Conservation (phyloP, 2,888 invertebrate species). For the Cataglyphis livida region DNA sequence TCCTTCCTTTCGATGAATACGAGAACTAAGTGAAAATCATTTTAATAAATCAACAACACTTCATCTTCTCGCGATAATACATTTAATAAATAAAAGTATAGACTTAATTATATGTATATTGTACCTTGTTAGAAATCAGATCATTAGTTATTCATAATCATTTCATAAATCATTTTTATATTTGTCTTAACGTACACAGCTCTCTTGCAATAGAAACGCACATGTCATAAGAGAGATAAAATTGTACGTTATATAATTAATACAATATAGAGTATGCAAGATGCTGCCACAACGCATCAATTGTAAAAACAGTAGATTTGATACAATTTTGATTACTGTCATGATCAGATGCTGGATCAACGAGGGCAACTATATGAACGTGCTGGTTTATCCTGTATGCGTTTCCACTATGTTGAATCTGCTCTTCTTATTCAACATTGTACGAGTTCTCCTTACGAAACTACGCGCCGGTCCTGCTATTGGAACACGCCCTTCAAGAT, state of each 20-base stretch:
- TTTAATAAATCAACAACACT: slow-evolving; percentile 5
- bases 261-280: neutral
- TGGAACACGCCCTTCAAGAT: slow-evolving; percentile 89
- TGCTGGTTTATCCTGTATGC: slow-evolving; percentile 92
- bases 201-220: neutral
- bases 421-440: slow-evolving; percentile 95
- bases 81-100: neutral
- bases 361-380: slow-evolving; percentile 90
- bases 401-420: slow-evolving; percentile 93
- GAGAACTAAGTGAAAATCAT: neutral
- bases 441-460: slow-evolving; percentile 94
- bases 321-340: slow-evolving; percentile 16
- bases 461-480: slow-evolving; percentile 91
- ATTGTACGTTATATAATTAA: neutral
- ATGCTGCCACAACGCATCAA: neutral
- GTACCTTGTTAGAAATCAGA: slow-evolving; percentile 16
- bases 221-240: neutral
- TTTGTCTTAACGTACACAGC: neutral
- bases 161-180: neutral
- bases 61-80: neutral
- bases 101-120: too few species aligned
- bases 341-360: slow-evolving; percentile 91
- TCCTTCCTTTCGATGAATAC: neutral
- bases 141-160: neutral
- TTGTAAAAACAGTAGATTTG: neutral